Evolutionary conservation across 2,797 vertebrate genomes (phyloP).

Genomic region (Labroides dimidiatus): DNA sequence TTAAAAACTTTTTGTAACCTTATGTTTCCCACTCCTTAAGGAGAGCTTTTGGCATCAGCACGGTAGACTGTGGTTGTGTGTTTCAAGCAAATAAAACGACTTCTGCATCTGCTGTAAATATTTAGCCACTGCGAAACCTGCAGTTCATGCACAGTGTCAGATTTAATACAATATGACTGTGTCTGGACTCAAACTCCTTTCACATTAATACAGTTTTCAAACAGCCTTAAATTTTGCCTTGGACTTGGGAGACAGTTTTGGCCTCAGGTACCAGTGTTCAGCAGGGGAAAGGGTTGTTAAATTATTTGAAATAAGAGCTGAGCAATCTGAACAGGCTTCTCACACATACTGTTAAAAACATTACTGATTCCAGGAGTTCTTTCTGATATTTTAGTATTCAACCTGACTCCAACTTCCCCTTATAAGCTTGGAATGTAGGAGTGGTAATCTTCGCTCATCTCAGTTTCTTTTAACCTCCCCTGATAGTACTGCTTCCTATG

Average conservation of each 20-base stretch:
- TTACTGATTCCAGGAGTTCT: slow-evolving; percentile 46
- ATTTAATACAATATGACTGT: slow-evolving; percentile 68
- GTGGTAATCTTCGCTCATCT: slow-evolving; percentile 55
- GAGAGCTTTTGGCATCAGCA: slow-evolving; percentile 51
- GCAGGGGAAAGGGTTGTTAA: slow-evolving; percentile 62
- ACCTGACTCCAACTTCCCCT: slow-evolving; percentile 55
- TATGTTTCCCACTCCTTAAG: slow-evolving; percentile 42
- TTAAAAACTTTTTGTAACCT: slow-evolving; percentile 43
- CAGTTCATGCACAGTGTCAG: slow-evolving; percentile 57
- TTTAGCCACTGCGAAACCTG: slow-evolving; percentile 61
- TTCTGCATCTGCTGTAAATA: slow-evolving; percentile 72
- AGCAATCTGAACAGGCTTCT: slow-evolving; percentile 37
- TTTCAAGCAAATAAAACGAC: slow-evolving; percentile 68
- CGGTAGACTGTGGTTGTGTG: slow-evolving; percentile 50
- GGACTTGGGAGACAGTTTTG: slow-evolving; percentile 52
- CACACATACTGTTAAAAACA: slow-evolving; percentile 50
- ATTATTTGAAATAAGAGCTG: slow-evolving; percentile 58
- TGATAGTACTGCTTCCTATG: slow-evolving; percentile 61
- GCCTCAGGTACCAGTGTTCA: slow-evolving; percentile 49
- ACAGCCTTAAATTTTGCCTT: slow-evolving; percentile 51
- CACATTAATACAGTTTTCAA: slow-evolving; percentile 61
- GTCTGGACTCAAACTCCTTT: slow-evolving; percentile 62
- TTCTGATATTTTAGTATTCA: slow-evolving; percentile 59
- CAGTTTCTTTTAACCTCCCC: slow-evolving; percentile 35
- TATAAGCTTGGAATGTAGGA: slow-evolving; percentile 54